These are phyloP conservation scores for Lemur catta DNA, from an alignment of 2,797 vertebrate species.

Conservation along the genomic window DNA sequence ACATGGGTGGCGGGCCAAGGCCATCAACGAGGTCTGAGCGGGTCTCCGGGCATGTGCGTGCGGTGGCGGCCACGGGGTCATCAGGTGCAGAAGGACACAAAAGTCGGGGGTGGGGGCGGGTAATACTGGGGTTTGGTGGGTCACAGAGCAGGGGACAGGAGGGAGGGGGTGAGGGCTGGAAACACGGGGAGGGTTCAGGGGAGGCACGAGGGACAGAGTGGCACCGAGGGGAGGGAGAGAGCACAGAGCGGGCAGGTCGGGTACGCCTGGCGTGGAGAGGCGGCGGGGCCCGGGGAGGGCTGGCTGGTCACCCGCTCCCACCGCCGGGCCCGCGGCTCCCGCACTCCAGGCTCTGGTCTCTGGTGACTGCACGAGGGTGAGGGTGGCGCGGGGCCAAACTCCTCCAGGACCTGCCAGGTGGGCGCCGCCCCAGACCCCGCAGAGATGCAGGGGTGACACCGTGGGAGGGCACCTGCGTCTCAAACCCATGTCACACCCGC, in stretches of 20 bases:
- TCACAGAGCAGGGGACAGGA: accelerated
- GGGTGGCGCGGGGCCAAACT: no score
- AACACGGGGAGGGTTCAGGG: neutral
- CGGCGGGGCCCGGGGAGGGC: neutral
- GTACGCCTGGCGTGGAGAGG: no score
- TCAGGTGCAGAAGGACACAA: neutral
- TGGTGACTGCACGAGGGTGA: no score
- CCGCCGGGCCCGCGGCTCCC: accelerated
- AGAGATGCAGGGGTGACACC: neutral
- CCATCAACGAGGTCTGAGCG: neutral
- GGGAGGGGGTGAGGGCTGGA: neutral
- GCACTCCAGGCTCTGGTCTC: no score
- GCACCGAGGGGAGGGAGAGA: no score
- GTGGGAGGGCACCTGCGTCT: neutral
- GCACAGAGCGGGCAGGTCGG: neutral
- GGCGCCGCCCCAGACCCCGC: accelerated
- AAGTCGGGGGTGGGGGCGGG: no score
- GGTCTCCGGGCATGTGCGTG: neutral
- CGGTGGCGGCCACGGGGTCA: neutral
- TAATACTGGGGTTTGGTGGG: neutral
- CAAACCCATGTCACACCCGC: neutral
- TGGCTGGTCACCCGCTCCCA: no score
- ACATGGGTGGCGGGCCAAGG: neutral
- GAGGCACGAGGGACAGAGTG: neutral
- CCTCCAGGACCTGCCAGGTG: no score